Conservation (phyloP, 2,113 vertebrate genomes). For the Madoqua kirkii region DNA sequence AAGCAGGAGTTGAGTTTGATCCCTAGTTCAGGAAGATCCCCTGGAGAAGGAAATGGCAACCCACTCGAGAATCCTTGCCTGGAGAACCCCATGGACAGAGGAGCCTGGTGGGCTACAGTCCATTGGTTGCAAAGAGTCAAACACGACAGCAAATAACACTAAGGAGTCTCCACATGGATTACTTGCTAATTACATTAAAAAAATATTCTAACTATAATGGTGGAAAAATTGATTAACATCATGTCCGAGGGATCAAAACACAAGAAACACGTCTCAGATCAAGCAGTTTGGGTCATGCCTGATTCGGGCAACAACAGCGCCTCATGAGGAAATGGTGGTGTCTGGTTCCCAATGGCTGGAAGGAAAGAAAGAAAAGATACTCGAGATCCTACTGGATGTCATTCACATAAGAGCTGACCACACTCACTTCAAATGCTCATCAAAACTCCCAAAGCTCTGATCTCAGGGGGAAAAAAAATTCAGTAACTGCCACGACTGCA, state of each 20-base stretch:
- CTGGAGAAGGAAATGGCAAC: not conserved
- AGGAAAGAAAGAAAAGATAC: not conserved
- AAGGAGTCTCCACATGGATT: not conserved
- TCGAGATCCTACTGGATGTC: not conserved
- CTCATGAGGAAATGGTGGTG: not conserved
- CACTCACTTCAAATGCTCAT: not conserved
- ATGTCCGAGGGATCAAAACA: not conserved
- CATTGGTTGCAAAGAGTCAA: not conserved
- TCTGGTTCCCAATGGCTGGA: not conserved
- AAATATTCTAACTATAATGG: not conserved
- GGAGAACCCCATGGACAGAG: not conserved
- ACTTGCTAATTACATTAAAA: not conserved
- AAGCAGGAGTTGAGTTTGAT: not conserved
- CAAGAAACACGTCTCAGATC: rapidly evolving
- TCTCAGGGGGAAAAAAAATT: not conserved
- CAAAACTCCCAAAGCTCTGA: not conserved
- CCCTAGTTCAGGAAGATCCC: not conserved
- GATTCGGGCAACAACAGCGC: not conserved
- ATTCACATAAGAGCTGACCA: not conserved
- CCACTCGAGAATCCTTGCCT: not conserved
- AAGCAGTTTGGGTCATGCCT: not conserved
- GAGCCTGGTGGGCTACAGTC: not conserved
- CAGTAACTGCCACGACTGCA: not conserved
- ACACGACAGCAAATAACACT: not conserved
- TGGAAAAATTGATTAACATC: not conserved